Percentiles rank a stretch among this genome's conserved stretches.
Conservation (phyloP, 2,797 vertebrate species). For the Fundulus diaphanus region DNA sequence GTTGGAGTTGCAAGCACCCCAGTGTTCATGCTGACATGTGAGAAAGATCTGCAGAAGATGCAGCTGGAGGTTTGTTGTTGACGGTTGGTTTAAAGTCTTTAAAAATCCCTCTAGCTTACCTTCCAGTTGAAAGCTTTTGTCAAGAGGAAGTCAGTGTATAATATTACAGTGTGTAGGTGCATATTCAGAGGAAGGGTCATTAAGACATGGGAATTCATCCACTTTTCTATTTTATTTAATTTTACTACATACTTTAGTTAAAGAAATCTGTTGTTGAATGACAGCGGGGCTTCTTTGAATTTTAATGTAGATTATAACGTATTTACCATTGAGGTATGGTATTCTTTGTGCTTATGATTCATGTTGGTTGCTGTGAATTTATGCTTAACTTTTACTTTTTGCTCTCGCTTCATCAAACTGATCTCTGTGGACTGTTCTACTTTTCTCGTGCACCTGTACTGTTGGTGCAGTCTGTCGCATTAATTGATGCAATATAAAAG, state of each 20-base stretch:
- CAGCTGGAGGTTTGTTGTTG: conserved; percentile 14
- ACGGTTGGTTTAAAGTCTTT: background rate
- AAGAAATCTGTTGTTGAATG: background rate
- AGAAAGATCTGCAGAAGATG: conserved; percentile 10
- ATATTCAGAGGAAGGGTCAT: background rate
- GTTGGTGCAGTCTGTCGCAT: background rate
- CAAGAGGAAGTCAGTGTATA: background rate
- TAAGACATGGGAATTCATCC: conserved; percentile 2
- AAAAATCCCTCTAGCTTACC: background rate
- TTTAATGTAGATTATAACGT: background rate
- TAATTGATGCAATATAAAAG: background rate
- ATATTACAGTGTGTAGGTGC: background rate
- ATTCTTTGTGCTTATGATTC: background rate
- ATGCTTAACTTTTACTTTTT: background rate
- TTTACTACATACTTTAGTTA: background rate
- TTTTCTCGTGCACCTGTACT: conserved; percentile 5
- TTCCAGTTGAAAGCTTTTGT: background rate
- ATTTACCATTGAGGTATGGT: background rate
- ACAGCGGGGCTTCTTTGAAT: no score
- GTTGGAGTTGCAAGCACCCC: conserved; percentile 18
- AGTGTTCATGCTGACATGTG: conserved; percentile 8
- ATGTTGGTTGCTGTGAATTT: conserved; percentile 3
- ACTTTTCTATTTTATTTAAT: background rate
- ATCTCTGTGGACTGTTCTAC: conserved; percentile 5
- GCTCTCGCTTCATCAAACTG: background rate